phyloP scores from a whole-genome alignment of 2,113 vertebrate species.

The Leucopsar rothschildi region DNA sequence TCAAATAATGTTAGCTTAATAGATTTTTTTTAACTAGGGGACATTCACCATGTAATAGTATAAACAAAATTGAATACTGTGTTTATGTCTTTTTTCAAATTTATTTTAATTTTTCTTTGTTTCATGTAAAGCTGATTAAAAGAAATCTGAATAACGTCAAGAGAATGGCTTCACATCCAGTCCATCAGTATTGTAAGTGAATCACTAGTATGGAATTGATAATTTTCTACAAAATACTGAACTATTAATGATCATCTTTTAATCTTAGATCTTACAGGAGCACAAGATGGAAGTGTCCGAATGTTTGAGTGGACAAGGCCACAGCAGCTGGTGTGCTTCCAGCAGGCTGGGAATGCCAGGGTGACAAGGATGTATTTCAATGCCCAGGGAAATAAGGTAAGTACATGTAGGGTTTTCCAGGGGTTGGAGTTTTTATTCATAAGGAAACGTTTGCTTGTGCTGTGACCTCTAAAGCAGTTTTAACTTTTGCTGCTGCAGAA shows the following conservation, averaged over 20 bases:
- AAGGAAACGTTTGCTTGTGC: background rate
- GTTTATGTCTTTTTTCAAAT: background rate
- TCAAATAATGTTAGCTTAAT: background rate
- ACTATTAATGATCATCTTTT: background rate
- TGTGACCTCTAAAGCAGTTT: background rate
- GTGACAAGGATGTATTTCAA: conserved; percentile 97
- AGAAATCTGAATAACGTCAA: conserved; percentile 97
- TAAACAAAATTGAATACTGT: background rate
- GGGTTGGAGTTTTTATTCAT: background rate
- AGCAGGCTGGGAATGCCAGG: conserved; percentile 93
- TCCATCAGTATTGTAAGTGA: conserved; percentile 97
- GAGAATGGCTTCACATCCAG: conserved; percentile 96
- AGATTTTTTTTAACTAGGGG: background rate
- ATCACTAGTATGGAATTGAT: background rate
- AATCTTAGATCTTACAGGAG: conserved; percentile 90
- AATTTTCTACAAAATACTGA: background rate
- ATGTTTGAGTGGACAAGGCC: conserved; percentile 99
- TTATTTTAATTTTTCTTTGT: background rate
- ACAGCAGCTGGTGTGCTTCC: conserved; percentile 94
- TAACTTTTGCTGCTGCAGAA: background rate
- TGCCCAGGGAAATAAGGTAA: conserved; percentile 95
- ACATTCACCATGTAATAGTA: background rate
- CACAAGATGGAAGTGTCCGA: conserved; percentile 95
- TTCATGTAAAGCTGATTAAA: conserved; percentile 88
- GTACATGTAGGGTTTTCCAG: background rate